Conservation (phyloP, 2,888 invertebrate species). For the Cosmorhoe ocellata region DNA sequence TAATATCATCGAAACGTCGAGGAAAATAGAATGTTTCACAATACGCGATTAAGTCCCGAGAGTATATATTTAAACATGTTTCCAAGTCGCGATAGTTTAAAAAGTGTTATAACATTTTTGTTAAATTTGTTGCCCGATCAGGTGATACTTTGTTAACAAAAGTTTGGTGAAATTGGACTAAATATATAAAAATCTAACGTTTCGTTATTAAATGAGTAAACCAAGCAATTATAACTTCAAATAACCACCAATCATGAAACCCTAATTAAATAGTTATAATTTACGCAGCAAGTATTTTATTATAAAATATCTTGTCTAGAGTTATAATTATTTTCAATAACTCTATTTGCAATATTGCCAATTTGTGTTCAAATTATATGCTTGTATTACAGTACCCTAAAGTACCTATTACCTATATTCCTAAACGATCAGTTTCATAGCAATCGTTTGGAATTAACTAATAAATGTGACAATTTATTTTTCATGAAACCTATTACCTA, state of each 20-base stretch:
- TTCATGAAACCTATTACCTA: background rate
- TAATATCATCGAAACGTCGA: too few relatives aligned
- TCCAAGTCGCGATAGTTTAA: too few relatives aligned
- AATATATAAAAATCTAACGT: too few relatives aligned
- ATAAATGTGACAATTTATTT: background rate
- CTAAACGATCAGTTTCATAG: slow-evolving; percentile 4
- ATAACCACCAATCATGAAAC: slow-evolving; percentile 21
- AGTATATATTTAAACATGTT: too few relatives aligned
- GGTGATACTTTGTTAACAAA: too few relatives aligned
- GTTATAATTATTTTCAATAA: slow-evolving; percentile 32
- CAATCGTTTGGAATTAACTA: background rate
- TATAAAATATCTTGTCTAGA: slow-evolving; percentile 23
- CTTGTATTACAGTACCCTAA: background rate
- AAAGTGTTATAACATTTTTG: too few relatives aligned
- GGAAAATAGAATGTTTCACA: too few relatives aligned
- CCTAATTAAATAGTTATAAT: slow-evolving; percentile 23
- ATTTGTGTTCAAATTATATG: slow-evolving; percentile 16
- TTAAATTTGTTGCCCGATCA: too few relatives aligned
- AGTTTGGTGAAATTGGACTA: too few relatives aligned
- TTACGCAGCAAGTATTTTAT: slow-evolving; percentile 19
- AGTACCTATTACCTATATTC: slow-evolving; percentile 4
- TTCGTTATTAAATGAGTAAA: background rate
- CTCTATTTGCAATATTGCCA: slow-evolving; percentile 21
- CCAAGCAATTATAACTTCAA: slow-evolving; percentile 17
- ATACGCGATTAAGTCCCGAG: too few relatives aligned